Conservation (phyloP, 2,888 invertebrate species). For the Rotaria socialis region DNA sequence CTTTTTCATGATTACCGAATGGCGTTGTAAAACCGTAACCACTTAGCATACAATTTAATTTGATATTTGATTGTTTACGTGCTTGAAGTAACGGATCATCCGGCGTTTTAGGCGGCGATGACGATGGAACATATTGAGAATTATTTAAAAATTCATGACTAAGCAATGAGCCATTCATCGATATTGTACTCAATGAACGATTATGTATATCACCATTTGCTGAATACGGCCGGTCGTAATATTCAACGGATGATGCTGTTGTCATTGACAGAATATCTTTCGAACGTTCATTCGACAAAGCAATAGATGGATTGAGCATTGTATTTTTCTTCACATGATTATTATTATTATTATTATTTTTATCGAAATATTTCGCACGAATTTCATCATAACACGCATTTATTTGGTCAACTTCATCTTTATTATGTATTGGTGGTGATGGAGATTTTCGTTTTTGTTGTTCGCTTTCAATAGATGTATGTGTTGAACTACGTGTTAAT, state of each 20-base stretch:
- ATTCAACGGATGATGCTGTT: neutral
- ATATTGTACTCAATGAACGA: conserved; percentile 35
- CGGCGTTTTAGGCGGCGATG: neutral
- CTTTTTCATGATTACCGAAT: neutral
- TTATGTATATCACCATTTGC: neutral
- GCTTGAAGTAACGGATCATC: conserved; percentile 23
- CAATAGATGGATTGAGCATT: neutral
- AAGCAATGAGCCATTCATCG: conserved; percentile 13
- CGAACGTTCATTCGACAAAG: neutral
- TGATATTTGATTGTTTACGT: conserved; percentile 31
- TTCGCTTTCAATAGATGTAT: neutral
- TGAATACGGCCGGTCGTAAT: neutral
- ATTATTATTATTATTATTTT: neutral
- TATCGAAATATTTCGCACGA: conserved; percentile 19
- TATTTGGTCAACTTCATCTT: conserved; percentile 25
- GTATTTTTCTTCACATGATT: neutral
- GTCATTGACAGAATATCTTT: conserved; percentile 20
- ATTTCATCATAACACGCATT: conserved; percentile 33
- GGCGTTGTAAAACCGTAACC: conserved; percentile 30
- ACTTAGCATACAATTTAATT: conserved; percentile 35
- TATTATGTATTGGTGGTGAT: neutral
- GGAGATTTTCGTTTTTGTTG: neutral
- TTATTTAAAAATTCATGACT: neutral
- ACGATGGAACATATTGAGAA: neutral
- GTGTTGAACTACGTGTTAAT: conserved; percentile 25